These are phyloP conservation scores for Cariama cristata DNA, from an alignment of 2,113 vertebrate genomes.

Conservation along the genomic window DNA sequence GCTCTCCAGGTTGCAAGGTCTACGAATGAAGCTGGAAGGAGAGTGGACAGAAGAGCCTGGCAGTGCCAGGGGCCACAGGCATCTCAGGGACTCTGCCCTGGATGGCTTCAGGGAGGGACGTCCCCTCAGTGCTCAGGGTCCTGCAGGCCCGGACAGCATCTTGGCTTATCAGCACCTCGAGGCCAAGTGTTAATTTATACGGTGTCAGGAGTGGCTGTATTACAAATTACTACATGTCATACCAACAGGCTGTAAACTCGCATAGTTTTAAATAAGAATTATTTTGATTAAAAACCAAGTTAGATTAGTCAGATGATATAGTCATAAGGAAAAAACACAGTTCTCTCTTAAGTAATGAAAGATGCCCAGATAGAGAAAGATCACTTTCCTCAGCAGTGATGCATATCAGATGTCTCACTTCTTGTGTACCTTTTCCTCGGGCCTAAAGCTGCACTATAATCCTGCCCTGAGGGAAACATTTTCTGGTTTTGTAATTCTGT, in stretches of 20 bases:
- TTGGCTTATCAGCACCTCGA: background rate
- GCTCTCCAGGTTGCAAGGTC: background rate
- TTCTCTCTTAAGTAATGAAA: background rate
- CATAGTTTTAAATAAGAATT: background rate
- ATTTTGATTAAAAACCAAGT: background rate
- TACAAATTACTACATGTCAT: background rate
- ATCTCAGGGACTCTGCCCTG: background rate
- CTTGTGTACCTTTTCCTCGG: background rate
- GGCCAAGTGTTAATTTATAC: background rate
- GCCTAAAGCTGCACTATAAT: background rate
- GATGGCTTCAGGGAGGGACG: background rate
- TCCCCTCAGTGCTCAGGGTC: background rate
- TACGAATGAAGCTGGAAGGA: background rate
- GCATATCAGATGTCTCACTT: background rate
- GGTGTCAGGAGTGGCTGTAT: background rate
- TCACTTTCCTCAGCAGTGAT: background rate
- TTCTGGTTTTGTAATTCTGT: background rate
- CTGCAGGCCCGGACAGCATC: no score
- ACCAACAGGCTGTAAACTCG: background rate
- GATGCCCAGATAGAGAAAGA: background rate
- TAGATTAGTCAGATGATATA: background rate
- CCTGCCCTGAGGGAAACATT: background rate
- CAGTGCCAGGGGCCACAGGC: background rate
- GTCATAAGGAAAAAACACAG: background rate
- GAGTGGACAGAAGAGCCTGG: background rate